Percentiles rank a stretch among this genome's conserved stretches.
These are phyloP conservation scores for Cerastis rubricosa DNA, from an alignment of 2,888 invertebrate species.

Conservation along the genomic window DNA sequence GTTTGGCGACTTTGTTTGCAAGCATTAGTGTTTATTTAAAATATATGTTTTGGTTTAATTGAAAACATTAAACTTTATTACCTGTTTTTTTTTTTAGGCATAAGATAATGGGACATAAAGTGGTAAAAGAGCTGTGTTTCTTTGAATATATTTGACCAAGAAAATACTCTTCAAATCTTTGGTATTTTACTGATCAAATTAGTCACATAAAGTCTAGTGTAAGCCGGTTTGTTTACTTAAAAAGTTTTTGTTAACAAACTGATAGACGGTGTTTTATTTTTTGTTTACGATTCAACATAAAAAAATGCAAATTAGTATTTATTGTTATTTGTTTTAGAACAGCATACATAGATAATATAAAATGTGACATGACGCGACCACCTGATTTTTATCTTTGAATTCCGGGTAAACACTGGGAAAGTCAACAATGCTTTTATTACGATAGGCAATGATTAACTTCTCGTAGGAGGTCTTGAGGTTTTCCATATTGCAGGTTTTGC, in stretches of 20 bases:
- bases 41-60: background rate
- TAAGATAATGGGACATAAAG: background rate
- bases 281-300: background rate
- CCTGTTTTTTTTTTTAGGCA: background rate
- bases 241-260: background rate
- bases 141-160: background rate
- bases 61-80: background rate
- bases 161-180: background rate
- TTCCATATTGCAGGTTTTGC: background rate
- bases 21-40: background rate
- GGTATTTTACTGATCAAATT: background rate
- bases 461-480: constrained; percentile 3
- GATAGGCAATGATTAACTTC: constrained; percentile 25
- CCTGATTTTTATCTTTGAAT: constrained; percentile 44
- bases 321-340: constrained; percentile 32
- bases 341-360: constrained; percentile 25
- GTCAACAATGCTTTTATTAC: constrained; percentile 18
- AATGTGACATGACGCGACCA: constrained; percentile 16
- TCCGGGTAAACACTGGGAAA: constrained; percentile 24
- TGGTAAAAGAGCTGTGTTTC: background rate
- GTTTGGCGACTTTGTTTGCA: constrained; percentile 39
- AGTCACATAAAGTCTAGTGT: background rate
- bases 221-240: background rate
- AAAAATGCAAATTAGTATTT: constrained; percentile 11
- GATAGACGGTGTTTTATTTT: background rate